phyloP scores from a whole-genome alignment of 2,888 invertebrate species.

The Formica aserva region DNA sequence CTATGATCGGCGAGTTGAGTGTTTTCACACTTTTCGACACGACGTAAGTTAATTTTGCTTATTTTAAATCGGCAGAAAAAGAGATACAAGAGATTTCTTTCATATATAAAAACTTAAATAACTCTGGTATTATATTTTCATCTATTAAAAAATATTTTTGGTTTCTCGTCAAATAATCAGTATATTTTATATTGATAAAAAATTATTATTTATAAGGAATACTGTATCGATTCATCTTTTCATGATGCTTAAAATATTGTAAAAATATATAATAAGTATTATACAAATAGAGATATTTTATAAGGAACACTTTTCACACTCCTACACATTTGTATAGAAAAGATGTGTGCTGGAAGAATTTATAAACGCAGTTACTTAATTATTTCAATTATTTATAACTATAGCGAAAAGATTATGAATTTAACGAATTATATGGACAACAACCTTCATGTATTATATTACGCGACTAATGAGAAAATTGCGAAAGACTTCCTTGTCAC shows the following conservation, averaged over 20 bases:
- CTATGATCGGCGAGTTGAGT: constrained; percentile 35
- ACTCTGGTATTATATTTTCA: neutral
- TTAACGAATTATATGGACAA: constrained; percentile 52
- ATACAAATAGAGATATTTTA: neutral
- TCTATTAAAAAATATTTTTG: neutral
- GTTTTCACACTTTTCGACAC: constrained; percentile 23
- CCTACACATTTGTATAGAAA: neutral
- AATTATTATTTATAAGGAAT: neutral
- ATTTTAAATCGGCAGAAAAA: constrained; percentile 1
- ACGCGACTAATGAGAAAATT: constrained; percentile 47
- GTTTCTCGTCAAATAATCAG: neutral
- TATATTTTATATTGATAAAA: neutral
- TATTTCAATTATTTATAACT: constrained; percentile 10
- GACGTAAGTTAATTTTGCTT: constrained; percentile 35
- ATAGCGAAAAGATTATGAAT: constrained; percentile 62
- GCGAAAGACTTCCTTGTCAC: constrained; percentile 55
- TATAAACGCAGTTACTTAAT: neutral
- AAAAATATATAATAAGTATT: neutral
- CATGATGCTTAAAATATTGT: neutral
- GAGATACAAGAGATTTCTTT: neutral
- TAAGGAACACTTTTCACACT: neutral
- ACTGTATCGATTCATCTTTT: neutral
- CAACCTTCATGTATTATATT: constrained; percentile 56
- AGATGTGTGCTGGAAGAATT: neutral
- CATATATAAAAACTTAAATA: neutral